Percentiles rank a stretch among this genome's conserved stretches.
Conservation (phyloP, 2,113 vertebrate species). For the Dicentrarchus labrax region DNA sequence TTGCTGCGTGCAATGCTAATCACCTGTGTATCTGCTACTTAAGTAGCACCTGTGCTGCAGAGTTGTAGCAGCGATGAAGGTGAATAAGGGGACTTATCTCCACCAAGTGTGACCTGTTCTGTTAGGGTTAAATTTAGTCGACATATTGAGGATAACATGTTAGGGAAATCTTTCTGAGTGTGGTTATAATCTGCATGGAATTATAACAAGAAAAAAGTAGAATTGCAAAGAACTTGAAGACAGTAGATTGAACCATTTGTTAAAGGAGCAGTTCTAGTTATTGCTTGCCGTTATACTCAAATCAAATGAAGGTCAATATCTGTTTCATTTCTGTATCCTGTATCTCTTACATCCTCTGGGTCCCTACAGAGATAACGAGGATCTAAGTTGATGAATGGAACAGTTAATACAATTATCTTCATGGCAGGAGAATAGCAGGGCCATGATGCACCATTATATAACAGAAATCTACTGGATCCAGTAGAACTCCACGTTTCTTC, state of each 20-base stretch:
- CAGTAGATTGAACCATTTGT: background rate
- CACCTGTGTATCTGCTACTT: no score
- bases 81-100: background rate
- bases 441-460: background rate
- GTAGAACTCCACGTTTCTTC: background rate
- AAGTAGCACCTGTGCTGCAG: no score
- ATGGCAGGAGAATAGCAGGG: background rate
- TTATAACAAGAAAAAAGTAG: background rate
- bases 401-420: background rate
- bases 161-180: background rate
- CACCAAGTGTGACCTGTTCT: background rate
- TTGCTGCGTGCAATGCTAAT: no score
- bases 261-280: background rate
- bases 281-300: background rate
- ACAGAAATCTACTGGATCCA: background rate
- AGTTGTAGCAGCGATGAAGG: no score
- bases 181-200: background rate
- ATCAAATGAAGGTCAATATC: background rate
- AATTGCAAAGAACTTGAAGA: background rate
- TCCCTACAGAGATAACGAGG: background rate
- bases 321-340: background rate
- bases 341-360: no score
- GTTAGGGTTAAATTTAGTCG: background rate
- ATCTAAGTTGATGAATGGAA: background rate
- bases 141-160: background rate